phyloP scores from a whole-genome alignment of 2,113 vertebrate genomes.

The Ploceus nigricollis region DNA sequence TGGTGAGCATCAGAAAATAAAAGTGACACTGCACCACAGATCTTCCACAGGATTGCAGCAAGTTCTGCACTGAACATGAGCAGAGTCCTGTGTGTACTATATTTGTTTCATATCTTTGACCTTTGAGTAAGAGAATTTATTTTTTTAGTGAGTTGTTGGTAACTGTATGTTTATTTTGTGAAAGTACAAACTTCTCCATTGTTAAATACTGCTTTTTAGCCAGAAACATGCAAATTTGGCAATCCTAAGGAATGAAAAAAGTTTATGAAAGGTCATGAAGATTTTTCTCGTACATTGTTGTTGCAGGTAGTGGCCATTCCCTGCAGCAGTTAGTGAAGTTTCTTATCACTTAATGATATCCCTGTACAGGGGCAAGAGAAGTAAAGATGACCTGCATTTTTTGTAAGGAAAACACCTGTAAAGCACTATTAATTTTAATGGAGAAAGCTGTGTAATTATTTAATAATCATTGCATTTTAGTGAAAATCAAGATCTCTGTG shows the following conservation, averaged over 20 bases:
- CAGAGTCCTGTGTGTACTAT: neutral
- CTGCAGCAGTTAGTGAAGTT: neutral
- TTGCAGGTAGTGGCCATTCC: neutral
- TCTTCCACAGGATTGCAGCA: neutral
- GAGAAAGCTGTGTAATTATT: neutral
- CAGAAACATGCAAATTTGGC: neutral
- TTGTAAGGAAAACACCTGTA: neutral
- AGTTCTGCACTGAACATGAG: neutral
- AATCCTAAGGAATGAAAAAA: neutral
- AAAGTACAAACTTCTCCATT: neutral
- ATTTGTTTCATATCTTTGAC: neutral
- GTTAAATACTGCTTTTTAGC: neutral
- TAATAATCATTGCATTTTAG: neutral
- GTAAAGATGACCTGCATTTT: neutral
- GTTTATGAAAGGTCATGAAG: neutral
- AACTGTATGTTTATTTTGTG: neutral
- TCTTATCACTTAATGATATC: neutral
- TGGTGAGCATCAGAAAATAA: accelerated
- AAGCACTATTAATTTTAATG: neutral
- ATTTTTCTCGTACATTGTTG: neutral
- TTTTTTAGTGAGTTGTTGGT: neutral
- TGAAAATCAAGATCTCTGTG: neutral
- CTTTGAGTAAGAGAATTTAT: neutral
- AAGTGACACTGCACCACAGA: neutral
- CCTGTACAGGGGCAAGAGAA: neutral